Conservation (phyloP, 1,140 invertebrate species). For the Zelostemma sp. region DNA sequence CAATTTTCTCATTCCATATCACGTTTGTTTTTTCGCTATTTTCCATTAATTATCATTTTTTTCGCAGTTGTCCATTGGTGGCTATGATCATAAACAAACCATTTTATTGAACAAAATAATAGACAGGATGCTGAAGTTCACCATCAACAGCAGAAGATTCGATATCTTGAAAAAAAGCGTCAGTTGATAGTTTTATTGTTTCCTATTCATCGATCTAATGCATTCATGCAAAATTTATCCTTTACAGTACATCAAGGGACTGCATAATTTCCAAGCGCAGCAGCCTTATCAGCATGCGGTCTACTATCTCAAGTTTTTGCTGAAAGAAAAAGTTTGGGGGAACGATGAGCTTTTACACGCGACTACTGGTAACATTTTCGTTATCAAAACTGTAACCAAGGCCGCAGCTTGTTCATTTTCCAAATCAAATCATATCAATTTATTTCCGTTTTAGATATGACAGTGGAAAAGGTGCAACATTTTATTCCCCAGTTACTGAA, state of each 20-base stretch:
- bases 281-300: slow-evolving; percentile 95
- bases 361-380: slow-evolving; percentile 76
- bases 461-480: slow-evolving; percentile 78
- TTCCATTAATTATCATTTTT: neutral
- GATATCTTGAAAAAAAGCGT: slow-evolving; percentile 90
- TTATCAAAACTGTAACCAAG: neutral
- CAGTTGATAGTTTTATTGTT: slow-evolving; percentile 52
- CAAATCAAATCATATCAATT: slow-evolving; percentile 10
- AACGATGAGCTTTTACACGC: slow-evolving; percentile 88
- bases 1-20: too few relatives aligned
- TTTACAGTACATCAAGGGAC: slow-evolving; percentile 77
- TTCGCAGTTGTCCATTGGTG: slow-evolving; percentile 83
- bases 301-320: slow-evolving; percentile 87
- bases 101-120: slow-evolving; percentile 90
- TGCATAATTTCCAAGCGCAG: slow-evolving; percentile 89
- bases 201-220: slow-evolving; percentile 14
- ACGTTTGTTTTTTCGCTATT: too few relatives aligned
- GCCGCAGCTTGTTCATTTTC: too few relatives aligned
- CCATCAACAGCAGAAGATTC: slow-evolving; percentile 87
- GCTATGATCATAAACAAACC: slow-evolving; percentile 93
- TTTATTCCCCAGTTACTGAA: slow-evolving; percentile 84
- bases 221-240: slow-evolving; percentile 28
- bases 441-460: slow-evolving; percentile 74
- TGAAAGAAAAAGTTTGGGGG: slow-evolving; percentile 89
- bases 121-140: slow-evolving; percentile 86